Percentiles rank a stretch among this genome's conserved stretches.
phyloP scores from a whole-genome alignment of 2,113 vertebrate species.

The Hippocampus comes region DNA sequence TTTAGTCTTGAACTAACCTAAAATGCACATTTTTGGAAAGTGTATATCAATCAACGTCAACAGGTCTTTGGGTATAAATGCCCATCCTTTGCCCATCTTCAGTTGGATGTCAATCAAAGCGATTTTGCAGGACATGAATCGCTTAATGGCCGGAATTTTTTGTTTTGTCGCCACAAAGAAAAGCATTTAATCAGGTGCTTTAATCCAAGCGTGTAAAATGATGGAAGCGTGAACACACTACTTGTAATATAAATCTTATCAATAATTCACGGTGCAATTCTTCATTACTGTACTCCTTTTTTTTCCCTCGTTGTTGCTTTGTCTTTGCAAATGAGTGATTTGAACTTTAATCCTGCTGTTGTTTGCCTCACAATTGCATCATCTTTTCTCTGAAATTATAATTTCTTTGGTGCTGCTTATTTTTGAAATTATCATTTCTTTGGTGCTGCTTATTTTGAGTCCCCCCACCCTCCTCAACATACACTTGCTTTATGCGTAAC shows the following conservation, averaged over 20 bases:
- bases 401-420: constrained; percentile 6
- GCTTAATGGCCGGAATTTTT: too few species aligned
- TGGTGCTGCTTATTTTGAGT: background rate
- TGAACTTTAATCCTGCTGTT: constrained; percentile 58
- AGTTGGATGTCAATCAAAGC: too few species aligned
- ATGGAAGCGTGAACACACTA: constrained; percentile 44
- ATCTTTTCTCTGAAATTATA: constrained; percentile 39
- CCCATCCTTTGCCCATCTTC: too few species aligned
- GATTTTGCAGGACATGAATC: too few species aligned
- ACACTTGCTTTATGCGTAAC: background rate
- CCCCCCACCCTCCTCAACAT: too few species aligned
- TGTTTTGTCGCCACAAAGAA: too few species aligned
- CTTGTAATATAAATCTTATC: constrained; percentile 58
- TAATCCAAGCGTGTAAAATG: constrained; percentile 15
- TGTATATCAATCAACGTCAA: too few species aligned
- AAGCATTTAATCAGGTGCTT: too few species aligned
- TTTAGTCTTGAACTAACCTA: too few species aligned
- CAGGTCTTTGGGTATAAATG: too few species aligned
- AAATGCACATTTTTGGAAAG: too few species aligned
- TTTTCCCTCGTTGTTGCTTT: constrained; percentile 52
- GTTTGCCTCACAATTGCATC: constrained; percentile 48
- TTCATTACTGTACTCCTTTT: constrained; percentile 38
- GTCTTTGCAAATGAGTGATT: constrained; percentile 62
- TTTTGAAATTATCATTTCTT: constrained; percentile 27
- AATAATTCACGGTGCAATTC: constrained; percentile 58